Percentiles rank a stretch among this genome's conserved stretches.
phyloP scores from a whole-genome alignment of 1,140 invertebrate genomes.

The Belonocnema kinseyi region DNA sequence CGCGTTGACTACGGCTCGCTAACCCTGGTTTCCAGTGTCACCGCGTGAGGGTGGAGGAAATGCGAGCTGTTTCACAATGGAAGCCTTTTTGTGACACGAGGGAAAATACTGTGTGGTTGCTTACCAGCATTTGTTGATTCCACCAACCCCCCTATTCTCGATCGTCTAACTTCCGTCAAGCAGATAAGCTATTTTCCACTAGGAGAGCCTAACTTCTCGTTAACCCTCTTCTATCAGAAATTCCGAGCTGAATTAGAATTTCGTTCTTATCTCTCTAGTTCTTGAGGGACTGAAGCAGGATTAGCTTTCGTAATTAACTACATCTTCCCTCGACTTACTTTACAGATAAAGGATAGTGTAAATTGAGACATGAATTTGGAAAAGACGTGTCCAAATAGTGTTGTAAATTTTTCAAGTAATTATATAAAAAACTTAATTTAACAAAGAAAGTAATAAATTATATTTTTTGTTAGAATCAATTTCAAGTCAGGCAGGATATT shows the following conservation, averaged over 20 bases:
- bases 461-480: no score
- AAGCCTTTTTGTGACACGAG: constrained; percentile 55
- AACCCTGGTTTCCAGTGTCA: constrained; percentile 63
- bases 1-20: constrained; percentile 64
- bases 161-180: constrained; percentile 4
- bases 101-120: constrained; percentile 30
- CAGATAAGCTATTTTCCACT: constrained; percentile 12
- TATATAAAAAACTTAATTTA: no score
- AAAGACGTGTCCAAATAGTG: no score
- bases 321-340: no score
- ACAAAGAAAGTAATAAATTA: no score
- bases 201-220: constrained; percentile 7
- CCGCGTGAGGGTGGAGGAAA: constrained; percentile 62
- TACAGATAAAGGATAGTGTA: no score
- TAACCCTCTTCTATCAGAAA: constrained; percentile 7
- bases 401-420: no score
- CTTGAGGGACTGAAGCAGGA: no score
- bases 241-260: constrained; percentile 12
- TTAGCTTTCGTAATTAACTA: no score
- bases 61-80: constrained; percentile 62
- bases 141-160: not conserved
- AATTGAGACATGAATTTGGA: no score
- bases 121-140: constrained; percentile 5
- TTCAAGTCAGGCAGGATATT: no score
- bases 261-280: not conserved